Base-by-base conservation (phyloP, 2,113 vertebrate genomes). In the Entomyzon cyanotis region DNA sequence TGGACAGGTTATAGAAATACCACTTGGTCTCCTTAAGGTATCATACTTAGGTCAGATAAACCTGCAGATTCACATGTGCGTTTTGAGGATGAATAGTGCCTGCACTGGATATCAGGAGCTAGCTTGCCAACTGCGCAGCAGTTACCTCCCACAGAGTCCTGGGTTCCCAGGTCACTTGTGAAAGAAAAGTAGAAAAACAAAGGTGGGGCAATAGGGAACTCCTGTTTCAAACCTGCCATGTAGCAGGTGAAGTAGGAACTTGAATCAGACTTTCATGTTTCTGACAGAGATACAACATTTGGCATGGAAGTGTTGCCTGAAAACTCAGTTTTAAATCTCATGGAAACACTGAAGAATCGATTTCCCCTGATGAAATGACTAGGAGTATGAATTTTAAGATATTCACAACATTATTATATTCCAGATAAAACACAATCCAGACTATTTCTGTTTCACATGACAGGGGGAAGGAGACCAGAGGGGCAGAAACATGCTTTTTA, bases 231-330 rank as follows among this genome's bases (percentile, higher is more conserved):
- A 87, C 41, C 22, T 68, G 11, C 52, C 33, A 22, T 30, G 10
- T n/a, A 63, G 18, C 17, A 58, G n/a, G 9, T 31, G 60, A 65
- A 81, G 12, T 1, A 35, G 12, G 5, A 22, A 49, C 15, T 65
- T 76, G 23, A 71, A 53, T 63, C 35, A 41, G 17, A 14, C 18
- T 39, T 75, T 28, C 3, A 8, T 71, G 19, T 42, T 85, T 52
- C 52, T 71, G n/a, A 39, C 7, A 67, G 15, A 56, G 11, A 16
- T 44, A 23, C 25, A 28, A 30, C 0, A 0, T 30, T 33, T n/a
- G 46, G 9, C 12, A 58, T 12, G 24, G 69, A 88, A 85, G 1
- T 9, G 15, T 19, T 8, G 3, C 46, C 56, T 42, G 63, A 91
- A 76, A 67, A 46, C 46, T 83, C 42, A 58, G 41, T 28, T 59